These are phyloP conservation scores for Papilio protenor DNA, from an alignment of 2,888 invertebrate genomes.

Conservation along the genomic window DNA sequence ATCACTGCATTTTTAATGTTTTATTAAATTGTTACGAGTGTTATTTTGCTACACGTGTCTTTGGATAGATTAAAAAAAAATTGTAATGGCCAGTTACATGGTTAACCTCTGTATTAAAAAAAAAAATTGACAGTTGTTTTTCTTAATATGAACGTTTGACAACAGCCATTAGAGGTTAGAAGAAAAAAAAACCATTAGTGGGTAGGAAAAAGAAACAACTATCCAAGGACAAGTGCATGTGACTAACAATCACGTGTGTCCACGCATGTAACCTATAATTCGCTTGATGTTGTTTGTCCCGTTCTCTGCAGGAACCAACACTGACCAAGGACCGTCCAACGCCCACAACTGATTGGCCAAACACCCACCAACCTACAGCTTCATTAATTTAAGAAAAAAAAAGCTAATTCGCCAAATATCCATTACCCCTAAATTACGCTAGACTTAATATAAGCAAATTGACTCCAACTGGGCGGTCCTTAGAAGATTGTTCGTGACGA, in stretches of 20 bases:
- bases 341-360: constrained; percentile 70
- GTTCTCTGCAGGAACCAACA: constrained; percentile 80
- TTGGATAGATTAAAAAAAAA: constrained; percentile 26
- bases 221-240: constrained; percentile 40
- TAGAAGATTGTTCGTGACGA: constrained; percentile 67
- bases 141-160: not conserved
- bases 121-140: not conserved
- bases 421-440: constrained; percentile 34
- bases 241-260: constrained; percentile 67
- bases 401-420: constrained; percentile 40
- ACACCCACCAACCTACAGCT: constrained; percentile 50
- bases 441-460: constrained; percentile 56
- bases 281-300: constrained; percentile 80
- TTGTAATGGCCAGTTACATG: not conserved
- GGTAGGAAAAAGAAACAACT: not conserved
- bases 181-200: not conserved
- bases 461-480: constrained; percentile 68
- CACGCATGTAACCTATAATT: constrained; percentile 73
- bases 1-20: constrained; percentile 23
- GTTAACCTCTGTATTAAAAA: not conserved
- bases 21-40: constrained; percentile 18
- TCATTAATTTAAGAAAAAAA: constrained; percentile 46
- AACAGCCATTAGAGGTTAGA: not conserved
- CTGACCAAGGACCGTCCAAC: constrained; percentile 77
- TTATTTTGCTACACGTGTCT: constrained; percentile 24